These are phyloP conservation scores for Hippocampus barbouri DNA, from an alignment of 2,113 vertebrate species.

Conservation along the genomic window DNA sequence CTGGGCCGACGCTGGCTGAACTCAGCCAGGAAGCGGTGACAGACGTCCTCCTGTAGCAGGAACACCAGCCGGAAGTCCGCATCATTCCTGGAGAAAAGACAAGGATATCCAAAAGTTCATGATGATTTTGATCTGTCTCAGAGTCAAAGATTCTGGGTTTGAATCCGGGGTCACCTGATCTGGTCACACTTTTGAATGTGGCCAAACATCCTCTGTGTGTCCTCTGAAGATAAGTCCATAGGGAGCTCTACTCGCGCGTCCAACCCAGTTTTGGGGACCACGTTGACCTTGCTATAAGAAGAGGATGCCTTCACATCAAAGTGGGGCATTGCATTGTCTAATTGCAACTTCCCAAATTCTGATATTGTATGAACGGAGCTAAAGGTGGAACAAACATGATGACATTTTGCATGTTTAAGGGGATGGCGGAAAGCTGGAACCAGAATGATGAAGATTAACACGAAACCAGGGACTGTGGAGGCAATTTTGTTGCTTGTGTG, in stretches of 20 bases:
- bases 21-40: constrained; percentile 19
- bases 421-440: background rate
- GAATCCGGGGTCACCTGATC: constrained; percentile 34
- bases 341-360: too few relatives aligned
- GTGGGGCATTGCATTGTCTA: too few relatives aligned
- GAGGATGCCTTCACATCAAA: constrained; percentile 1
- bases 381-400: too few relatives aligned
- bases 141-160: background rate
- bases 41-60: constrained; percentile 21
- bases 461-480: too few relatives aligned
- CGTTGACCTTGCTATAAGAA: constrained; percentile 11
- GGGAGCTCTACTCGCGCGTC: constrained; percentile 12
- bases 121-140: background rate
- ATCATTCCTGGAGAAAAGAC: constrained; percentile 30
- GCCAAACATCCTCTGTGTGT: constrained; percentile 41
- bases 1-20: constrained; percentile 21
- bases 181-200: constrained; percentile 30
- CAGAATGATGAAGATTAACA: background rate
- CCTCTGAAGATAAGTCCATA: constrained; percentile 37
- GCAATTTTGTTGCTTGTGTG: background rate
- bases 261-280: background rate
- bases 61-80: constrained; percentile 32
- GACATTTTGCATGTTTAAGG: too few relatives aligned
- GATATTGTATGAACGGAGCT: too few relatives aligned
- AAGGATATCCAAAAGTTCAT: background rate